These are phyloP conservation scores for Epinotia ramella DNA, from an alignment of 2,888 invertebrate species.

Conservation along the genomic window DNA sequence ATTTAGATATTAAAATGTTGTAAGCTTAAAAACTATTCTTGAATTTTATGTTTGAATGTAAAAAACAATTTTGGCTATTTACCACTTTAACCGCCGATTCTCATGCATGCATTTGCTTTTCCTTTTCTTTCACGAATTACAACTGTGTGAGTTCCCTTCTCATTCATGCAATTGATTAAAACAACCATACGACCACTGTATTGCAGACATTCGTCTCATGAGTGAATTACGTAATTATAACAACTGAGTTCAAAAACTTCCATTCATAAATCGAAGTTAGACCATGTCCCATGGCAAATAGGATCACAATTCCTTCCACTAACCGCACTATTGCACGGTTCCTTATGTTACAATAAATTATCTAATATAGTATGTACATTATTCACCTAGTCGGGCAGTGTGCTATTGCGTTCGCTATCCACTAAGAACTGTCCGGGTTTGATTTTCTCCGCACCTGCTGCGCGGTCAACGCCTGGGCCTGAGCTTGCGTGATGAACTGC, in stretches of 20 bases:
- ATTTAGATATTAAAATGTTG: neutral
- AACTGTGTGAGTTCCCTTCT: neutral
- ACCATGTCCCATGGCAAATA: constrained; percentile 13
- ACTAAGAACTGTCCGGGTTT: constrained; percentile 83
- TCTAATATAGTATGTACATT: constrained; percentile 62
- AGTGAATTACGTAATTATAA: constrained; percentile 4
- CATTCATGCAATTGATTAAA: constrained; percentile 8
- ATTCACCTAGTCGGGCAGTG: constrained; percentile 65
- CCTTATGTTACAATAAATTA: constrained; percentile 57
- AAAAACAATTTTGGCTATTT: too few relatives aligned
- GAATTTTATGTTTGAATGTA: too few relatives aligned
- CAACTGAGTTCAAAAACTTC: neutral
- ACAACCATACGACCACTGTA: neutral
- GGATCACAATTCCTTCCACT: constrained; percentile 54
- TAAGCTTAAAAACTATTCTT: neutral
- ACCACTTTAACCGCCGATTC: too few relatives aligned
- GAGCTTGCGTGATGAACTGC: constrained; percentile 78
- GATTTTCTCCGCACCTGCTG: constrained; percentile 82
- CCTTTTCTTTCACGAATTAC: too few relatives aligned
- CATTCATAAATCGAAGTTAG: neutral
- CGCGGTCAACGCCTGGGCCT: constrained; percentile 72
- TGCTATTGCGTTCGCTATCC: constrained; percentile 51
- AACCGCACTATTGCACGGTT: constrained; percentile 55
- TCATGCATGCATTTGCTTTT: neutral
- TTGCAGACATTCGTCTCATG: constrained; percentile 2